Evolutionary conservation across 2,888 invertebrate genomes (phyloP), one percentile per base, ranked within the genome.

Genomic region (Thalpophila matura): DNA sequence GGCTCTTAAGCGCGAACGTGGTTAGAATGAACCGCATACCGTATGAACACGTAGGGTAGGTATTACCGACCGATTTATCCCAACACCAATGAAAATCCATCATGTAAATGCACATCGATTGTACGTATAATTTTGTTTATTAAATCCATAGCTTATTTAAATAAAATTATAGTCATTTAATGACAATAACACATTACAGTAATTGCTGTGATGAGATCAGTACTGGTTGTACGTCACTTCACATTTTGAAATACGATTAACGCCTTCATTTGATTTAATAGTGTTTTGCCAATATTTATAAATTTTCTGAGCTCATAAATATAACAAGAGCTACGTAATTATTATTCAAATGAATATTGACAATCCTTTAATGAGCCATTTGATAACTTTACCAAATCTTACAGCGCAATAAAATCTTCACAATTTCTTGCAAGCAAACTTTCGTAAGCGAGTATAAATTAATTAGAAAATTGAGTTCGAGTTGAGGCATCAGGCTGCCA

Each of bases 391-490:
- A 31, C 9, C 51, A 43, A 75, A 71, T 72, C 72, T 65, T 40
- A 51, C 59, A 82, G 73, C 79, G 73, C 75, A 83, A 82, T 84
- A 76, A 83, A 82, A 86, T 81, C 80, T 75, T 82, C 67, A 65
- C 75, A 80, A 83, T 80, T n/a, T 79, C 80, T 77, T 80, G 72
- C 62, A 72, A 79, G 74, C 57, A 82, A 89, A 89, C 75, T 88
- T 88, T 83, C 82, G 74, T 72, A 71, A 80, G 81, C 74, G 82
- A 80, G 77, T 84, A 82, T 83, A 89, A 91, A 87, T 89, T 89
- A 89, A 90, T 91, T 88, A 88, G 74, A 80, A 88, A 86, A 86
- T 89, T 86, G 82, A 77, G 80, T 86, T 84, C 77, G 55, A 75
- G 83, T 86, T 85, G 84, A 81, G 82, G 84, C 87, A 86, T 86